Conservation (phyloP, 2,113 vertebrate genomes). For the Macroglossus sobrinus region DNA sequence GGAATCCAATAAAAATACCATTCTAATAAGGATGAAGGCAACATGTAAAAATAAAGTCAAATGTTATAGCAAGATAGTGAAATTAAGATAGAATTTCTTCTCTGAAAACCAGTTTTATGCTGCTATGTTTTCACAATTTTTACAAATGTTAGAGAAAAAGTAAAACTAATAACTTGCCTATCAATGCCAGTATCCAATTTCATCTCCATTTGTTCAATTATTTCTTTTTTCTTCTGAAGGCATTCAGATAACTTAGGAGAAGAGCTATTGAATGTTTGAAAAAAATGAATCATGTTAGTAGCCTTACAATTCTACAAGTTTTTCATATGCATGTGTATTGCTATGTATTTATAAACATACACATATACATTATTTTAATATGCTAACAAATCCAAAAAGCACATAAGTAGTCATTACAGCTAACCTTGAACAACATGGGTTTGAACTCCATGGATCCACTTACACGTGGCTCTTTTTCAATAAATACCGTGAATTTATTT, state of each 20-base stretch:
- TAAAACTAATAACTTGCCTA: conserved; percentile 84
- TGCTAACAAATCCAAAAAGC: not conserved
- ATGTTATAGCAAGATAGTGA: not conserved
- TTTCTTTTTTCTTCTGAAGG: conserved; percentile 99
- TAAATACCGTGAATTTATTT: not conserved
- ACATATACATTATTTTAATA: not conserved
- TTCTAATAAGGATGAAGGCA: conserved; percentile 10
- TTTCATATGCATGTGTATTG: not conserved
- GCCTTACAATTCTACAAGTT: not conserved
- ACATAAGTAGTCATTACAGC: not conserved
- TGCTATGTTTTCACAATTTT: not conserved
- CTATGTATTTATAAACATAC: not conserved
- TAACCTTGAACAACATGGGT: not conserved
- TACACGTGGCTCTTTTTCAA: not conserved
- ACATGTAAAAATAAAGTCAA: not conserved
- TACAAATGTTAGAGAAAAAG: not conserved
- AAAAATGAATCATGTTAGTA: not conserved
- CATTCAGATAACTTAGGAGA: conserved; percentile 98
- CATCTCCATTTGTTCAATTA: conserved; percentile 99
- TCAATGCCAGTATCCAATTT: conserved; percentile 99
- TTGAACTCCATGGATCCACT: not conserved
- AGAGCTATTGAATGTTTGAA: conserved; percentile 84
- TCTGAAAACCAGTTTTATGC: conserved; percentile 12
- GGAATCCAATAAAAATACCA: not conserved
- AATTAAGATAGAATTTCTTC: not conserved